These are phyloP conservation scores for Actinia tenebrosa DNA, from an alignment of 64 coral and sea anemone genomes.

Conservation along the genomic window DNA sequence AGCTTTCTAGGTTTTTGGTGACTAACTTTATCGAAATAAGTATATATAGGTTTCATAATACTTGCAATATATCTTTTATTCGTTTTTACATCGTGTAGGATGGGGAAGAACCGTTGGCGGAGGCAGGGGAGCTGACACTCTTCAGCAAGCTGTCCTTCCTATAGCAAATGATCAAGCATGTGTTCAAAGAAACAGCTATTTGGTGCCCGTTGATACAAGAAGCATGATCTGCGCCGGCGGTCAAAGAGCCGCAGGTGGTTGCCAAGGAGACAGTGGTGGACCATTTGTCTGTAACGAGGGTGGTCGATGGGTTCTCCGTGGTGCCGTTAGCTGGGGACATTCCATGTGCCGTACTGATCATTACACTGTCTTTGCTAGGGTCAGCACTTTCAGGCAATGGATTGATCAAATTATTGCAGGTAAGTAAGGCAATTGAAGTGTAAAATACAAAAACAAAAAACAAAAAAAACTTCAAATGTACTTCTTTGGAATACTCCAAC, in stretches of 20 bases:
- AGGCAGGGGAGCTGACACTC: conserved; percentile 8
- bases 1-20: too few relatives aligned
- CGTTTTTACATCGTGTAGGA: not conserved
- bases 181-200: not conserved
- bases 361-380: conserved; percentile 59
- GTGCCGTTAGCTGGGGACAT: conserved; percentile 72
- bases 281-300: conserved; percentile 57
- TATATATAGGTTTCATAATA: too few relatives aligned
- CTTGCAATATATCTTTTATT: too few relatives aligned
- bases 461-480: too few relatives aligned
- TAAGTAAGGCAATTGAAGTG: too few relatives aligned
- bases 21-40: too few relatives aligned
- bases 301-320: conserved; percentile 41
- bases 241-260: conserved; percentile 26
- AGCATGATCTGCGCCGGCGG: conserved; percentile 59
- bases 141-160: conserved; percentile 47
- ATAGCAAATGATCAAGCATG: conserved; percentile 5
- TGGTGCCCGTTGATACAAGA: conserved; percentile 25
- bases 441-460: too few relatives aligned
- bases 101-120: conserved; percentile 64
- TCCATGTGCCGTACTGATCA: conserved; percentile 37
- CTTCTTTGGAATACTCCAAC: too few relatives aligned
- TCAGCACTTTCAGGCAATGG: conserved; percentile 52
- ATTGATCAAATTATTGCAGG: conserved; percentile 27
- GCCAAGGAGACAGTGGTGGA: conserved; percentile 76